Evolutionary conservation across 2,888 invertebrate species (phyloP).

Genomic region (Piscicola geometra): DNA sequence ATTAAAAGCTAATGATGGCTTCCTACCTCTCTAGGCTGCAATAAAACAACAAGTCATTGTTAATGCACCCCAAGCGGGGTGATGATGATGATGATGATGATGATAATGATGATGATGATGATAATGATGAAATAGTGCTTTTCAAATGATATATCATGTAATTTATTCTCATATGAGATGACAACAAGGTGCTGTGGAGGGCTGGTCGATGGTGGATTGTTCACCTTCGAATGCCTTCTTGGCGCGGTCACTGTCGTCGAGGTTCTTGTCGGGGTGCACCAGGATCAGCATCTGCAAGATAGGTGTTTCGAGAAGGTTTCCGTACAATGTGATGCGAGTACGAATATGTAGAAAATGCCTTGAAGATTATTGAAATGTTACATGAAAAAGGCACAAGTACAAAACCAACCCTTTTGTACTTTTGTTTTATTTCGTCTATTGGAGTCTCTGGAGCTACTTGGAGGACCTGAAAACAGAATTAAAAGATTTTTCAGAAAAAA

Average conservation of each 20-base stretch:
- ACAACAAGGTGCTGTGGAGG: too few relatives aligned
- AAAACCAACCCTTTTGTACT: conserved; percentile 73
- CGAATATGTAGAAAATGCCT: too few relatives aligned
- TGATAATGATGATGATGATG: too few relatives aligned
- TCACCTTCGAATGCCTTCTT: conserved; percentile 65
- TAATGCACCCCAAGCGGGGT: conserved; percentile 15
- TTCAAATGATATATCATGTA: too few relatives aligned
- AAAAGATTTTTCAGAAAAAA: too few relatives aligned
- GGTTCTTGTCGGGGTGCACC: conserved; percentile 99
- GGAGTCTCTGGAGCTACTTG: conserved; percentile 74
- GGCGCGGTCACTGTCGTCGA: conserved; percentile 87
- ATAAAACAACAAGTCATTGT: neutral
- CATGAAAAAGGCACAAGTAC: conserved; percentile 13
- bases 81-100: neutral
- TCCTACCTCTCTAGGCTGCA: neutral
- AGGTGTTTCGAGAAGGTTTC: neutral
- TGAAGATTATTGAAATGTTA: neutral
- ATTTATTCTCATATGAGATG: too few relatives aligned
- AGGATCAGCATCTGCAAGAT: conserved; percentile 74
- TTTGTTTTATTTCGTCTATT: conserved; percentile 88
- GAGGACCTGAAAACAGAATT: conserved; percentile 53
- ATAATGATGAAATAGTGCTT: too few relatives aligned
- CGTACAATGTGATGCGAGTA: too few relatives aligned
- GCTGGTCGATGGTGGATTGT: neutral
- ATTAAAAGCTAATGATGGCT: too few relatives aligned